Evolutionary conservation across 37 sponge, comb jelly and placozoan genomes (phyloP).

Genomic region (Lycopodina hypogea): DNA sequence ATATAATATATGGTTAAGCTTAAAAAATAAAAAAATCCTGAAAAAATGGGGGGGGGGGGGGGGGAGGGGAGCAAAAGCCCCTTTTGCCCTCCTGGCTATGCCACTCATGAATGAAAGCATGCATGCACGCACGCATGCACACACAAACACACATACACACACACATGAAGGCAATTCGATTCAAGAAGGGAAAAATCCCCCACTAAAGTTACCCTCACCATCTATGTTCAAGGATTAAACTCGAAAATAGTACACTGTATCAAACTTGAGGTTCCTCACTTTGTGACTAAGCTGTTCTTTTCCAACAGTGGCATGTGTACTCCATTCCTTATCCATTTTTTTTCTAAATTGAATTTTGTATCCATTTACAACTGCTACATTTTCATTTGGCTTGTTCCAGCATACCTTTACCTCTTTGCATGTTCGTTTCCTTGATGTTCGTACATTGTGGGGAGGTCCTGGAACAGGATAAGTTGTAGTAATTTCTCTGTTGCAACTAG

Average conservation of each 20-base stretch:
- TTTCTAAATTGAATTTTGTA: neutral
- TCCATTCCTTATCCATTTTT: neutral
- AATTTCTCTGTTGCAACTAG: neutral
- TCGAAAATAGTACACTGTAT: slow-evolving; percentile 11
- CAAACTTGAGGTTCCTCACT: neutral
- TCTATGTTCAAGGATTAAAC: neutral
- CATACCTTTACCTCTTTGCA: neutral
- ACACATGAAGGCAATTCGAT: too few relatives aligned
- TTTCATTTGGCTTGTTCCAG: neutral
- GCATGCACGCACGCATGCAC: neutral
- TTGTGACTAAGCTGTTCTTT: neutral
- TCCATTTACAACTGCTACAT: neutral
- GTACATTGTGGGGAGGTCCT: slow-evolving; percentile 1
- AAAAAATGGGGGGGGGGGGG: too few relatives aligned
- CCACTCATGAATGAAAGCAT: neutral
- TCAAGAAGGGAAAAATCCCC: too few relatives aligned
- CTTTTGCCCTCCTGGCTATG: too few relatives aligned
- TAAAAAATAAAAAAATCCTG: too few relatives aligned
- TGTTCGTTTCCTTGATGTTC: neutral
- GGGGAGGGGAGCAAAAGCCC: too few relatives aligned
- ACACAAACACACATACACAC: too few relatives aligned
- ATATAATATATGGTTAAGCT: too few relatives aligned
- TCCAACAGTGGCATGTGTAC: neutral
- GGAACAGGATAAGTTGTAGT: neutral
- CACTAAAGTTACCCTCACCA: neutral